Conservation (phyloP, 2,888 invertebrate genomes). For the Heliconius hortense region DNA sequence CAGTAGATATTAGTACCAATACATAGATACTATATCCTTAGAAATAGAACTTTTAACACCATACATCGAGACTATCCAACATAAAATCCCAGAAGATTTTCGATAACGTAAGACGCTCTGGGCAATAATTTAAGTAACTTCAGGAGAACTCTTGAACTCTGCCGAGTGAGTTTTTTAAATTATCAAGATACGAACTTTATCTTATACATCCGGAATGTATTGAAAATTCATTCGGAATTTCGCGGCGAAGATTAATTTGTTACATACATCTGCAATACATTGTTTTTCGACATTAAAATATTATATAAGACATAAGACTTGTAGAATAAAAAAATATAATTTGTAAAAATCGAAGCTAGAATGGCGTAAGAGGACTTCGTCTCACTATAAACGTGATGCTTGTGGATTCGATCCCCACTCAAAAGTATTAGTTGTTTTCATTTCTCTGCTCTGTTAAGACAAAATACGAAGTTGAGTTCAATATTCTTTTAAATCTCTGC, state of each 20-base stretch:
- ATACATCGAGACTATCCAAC: slow-evolving; percentile 30
- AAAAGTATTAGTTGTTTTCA: no score
- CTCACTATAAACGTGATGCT: no score
- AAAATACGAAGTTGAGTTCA: no score
- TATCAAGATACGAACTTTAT: slow-evolving; percentile 40
- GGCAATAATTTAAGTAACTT: slow-evolving; percentile 47
- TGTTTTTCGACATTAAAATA: background rate
- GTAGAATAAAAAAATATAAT: background rate
- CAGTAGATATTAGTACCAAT: no score
- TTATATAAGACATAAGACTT: background rate
- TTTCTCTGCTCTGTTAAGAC: no score
- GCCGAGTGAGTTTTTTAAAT: slow-evolving; percentile 41
- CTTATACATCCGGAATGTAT: slow-evolving; percentile 31
- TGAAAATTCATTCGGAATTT: slow-evolving; percentile 31
- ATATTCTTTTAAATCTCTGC: no score
- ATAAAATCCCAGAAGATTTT: slow-evolving; percentile 40
- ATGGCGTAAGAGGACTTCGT: no score
- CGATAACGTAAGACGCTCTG: slow-evolving; percentile 43
- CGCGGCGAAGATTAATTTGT: slow-evolving; percentile 1
- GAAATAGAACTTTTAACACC: slow-evolving; percentile 17
- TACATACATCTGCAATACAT: background rate
- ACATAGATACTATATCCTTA: background rate
- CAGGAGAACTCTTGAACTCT: slow-evolving; percentile 40
- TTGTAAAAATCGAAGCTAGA: no score
- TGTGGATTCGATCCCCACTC: no score